Evolutionary conservation across 1,140 invertebrate species (phyloP), one percentile per base, ranked within the genome.

Genomic region (Armadillidium nasatum): DNA sequence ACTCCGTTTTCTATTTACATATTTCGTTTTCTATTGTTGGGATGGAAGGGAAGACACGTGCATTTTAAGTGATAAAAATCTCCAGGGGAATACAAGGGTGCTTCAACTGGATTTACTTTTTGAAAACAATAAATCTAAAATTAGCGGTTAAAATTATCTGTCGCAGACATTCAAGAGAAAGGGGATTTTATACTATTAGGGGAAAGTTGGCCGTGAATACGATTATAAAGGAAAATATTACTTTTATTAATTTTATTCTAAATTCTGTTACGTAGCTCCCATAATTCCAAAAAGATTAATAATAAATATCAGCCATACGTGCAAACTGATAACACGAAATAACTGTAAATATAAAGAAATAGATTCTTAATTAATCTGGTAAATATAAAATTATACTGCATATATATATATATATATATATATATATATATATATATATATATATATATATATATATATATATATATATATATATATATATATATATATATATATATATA

Each of bases 101-200:
- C 50, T 60, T 60, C 11, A 19, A 19, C 19, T 19, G 50, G 50
- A 60, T 60, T 60, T 7, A 15, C 11, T 33, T 60, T 60, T 60
- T 13, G 50, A 60, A 60, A 60, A 60, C 50, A 60, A 60, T 60
- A 60, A 60, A 60, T 60, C 50, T 19, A 60, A 60, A 60, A 60
- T 60, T 60, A 60, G 50, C 50, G 50, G 50, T 60, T 60, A 60
- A 19, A 13, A 60, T 60, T 60, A 60, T 60, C 50, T 60, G 50
- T 60, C 11, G 11, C 50, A 60, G 50, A 60, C 50, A 60, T 22
- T 70, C n/a, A 70, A 23, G 15, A 70, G 21, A 21, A 70, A 70
- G 23, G 23, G 23, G 33, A 44, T 33, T 71, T 44, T 23, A 0
- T 23, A 44, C 43, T 43, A 13, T 11, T 71, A n/a, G 21, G n/a